A percentile compares a stretch with the other conserved stretches of the same genome.
These are phyloP conservation scores for Cheilinus undulatus DNA, from an alignment of 2,113 vertebrate genomes.

Conservation along the genomic window DNA sequence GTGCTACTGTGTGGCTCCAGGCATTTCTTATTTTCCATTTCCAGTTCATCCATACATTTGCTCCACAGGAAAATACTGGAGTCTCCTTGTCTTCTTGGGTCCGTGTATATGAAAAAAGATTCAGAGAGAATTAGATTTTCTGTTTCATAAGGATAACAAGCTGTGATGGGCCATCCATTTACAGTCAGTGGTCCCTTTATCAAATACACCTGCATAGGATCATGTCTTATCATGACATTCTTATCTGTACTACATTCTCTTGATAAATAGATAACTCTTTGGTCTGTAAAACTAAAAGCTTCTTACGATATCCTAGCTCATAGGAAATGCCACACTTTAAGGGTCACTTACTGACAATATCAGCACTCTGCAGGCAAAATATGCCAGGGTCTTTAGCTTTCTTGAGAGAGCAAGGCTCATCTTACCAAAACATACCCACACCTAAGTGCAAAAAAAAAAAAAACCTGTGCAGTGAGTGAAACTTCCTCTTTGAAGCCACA, in stretches of 20 bases:
- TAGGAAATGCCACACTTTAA: not conserved
- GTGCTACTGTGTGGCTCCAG: slow-evolving; percentile 61
- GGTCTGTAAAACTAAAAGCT: not conserved
- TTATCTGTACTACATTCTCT: too few relatives aligned
- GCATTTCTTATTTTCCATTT: slow-evolving; percentile 46
- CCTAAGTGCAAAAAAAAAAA: not conserved
- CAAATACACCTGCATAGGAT: too few relatives aligned
- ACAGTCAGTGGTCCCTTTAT: not conserved
- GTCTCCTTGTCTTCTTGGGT: not conserved
- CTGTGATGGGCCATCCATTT: not conserved
- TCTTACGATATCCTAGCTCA: too few relatives aligned
- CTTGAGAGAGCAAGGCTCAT: not conserved
- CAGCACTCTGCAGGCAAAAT: not conserved
- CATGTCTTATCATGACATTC: too few relatives aligned
- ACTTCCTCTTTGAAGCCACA: not conserved
- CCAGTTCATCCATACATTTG: slow-evolving; percentile 34
- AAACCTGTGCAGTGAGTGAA: not conserved
- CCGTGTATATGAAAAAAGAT: not conserved
- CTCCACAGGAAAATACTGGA: not conserved
- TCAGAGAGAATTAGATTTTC: not conserved
- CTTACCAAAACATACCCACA: not conserved
- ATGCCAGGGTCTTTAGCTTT: not conserved
- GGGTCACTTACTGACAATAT: not conserved
- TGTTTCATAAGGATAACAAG: slow-evolving; percentile 19
- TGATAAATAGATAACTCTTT: not conserved